Evolutionary conservation across 2,113 vertebrate species (phyloP).

Genomic region (Octodon degus): DNA sequence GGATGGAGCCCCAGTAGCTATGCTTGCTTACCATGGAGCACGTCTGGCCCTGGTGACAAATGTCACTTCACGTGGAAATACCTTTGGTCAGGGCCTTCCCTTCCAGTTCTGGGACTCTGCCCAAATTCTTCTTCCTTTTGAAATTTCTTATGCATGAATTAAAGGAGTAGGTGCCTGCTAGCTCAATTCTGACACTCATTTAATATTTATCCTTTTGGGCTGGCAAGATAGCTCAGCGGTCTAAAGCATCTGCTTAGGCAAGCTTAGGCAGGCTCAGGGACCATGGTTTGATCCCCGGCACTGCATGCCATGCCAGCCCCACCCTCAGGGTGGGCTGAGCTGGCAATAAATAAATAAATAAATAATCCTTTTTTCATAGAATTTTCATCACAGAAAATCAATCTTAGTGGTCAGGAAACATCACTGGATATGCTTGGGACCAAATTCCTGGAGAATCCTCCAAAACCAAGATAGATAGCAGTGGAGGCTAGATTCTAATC

Average conservation of each 20-base stretch:
- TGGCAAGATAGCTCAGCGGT: too few relatives aligned
- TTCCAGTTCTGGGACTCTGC: neutral
- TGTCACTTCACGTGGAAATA: neutral
- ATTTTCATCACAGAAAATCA: neutral
- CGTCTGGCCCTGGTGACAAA: neutral
- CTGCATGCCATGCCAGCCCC: too few relatives aligned
- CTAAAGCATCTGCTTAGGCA: too few relatives aligned
- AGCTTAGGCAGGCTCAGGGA: too few relatives aligned
- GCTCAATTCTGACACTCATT: neutral
- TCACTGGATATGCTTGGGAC: neutral
- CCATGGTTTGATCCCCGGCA: too few relatives aligned
- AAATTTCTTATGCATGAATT: neutral
- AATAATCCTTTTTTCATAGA: neutral
- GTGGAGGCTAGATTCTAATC: neutral
- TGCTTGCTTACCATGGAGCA: neutral
- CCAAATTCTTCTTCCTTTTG: neutral
- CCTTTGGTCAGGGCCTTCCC: rapidly evolving
- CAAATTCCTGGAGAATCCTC: neutral
- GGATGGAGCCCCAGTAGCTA: neutral
- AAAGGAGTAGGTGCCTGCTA: neutral
- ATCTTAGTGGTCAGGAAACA: neutral
- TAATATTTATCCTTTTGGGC: neutral
- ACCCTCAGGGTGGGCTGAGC: too few relatives aligned
- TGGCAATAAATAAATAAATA: too few relatives aligned
- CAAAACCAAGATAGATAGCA: neutral